phyloP scores from a whole-genome alignment of 2,113 vertebrate genomes.

The Dolichallabes microphthalmus region DNA sequence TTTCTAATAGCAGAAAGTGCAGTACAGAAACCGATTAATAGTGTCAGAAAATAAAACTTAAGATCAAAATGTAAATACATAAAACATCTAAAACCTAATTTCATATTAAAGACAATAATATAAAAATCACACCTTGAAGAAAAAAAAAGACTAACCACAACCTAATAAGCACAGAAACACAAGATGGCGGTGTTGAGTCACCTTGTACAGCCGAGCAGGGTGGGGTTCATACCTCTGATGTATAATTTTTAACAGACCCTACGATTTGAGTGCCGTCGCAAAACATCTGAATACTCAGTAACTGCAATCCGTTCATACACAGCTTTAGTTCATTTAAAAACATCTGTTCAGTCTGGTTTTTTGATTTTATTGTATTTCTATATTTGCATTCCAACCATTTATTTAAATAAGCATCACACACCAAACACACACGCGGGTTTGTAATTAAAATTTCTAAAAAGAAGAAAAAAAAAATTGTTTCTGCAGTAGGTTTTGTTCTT shows the following conservation, averaged over 20 bases:
- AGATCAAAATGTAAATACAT: not conserved
- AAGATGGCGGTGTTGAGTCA: slow-evolving; percentile 18
- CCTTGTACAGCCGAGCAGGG: not conserved
- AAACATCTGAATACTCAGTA: not conserved
- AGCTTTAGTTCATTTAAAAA: not conserved
- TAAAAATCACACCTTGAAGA: not conserved
- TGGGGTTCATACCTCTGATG: not conserved
- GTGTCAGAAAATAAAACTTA: not conserved
- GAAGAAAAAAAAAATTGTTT: not conserved
- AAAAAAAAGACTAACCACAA: no score
- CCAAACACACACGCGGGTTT: no score
- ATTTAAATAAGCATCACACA: not conserved
- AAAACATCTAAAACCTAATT: not conserved
- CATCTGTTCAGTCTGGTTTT: not conserved
- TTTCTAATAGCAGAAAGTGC: not conserved
- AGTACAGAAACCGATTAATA: not conserved
- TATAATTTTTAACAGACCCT: slow-evolving; percentile 22
- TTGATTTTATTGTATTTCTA: not conserved
- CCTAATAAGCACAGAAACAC: not conserved
- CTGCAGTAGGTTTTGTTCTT: not conserved
- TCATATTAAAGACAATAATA: no score
- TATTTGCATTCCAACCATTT: not conserved
- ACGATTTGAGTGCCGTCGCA: not conserved
- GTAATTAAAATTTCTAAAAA: not conserved
- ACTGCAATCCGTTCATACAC: not conserved